These are phyloP conservation scores for Callorhinus ursinus DNA, from an alignment of 2,113 vertebrate species.

Conservation along the genomic window DNA sequence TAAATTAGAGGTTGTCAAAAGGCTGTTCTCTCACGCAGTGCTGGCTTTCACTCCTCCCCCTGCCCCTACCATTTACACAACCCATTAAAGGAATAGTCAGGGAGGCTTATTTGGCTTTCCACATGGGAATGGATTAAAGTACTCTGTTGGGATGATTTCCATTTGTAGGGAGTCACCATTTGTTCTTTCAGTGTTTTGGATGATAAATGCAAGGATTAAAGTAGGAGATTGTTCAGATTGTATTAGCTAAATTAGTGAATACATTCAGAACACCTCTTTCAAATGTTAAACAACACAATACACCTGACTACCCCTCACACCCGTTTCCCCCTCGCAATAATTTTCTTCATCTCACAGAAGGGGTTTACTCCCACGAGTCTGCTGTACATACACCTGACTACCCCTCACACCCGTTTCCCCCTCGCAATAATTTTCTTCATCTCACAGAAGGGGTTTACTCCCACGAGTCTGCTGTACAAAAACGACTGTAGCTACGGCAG, in stretches of 20 bases:
- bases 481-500: background rate
- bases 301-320: background rate
- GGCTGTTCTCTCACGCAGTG: conserved; percentile 11
- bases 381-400: background rate
- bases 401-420: background rate
- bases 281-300: background rate
- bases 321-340: background rate
- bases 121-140: conserved; percentile 50
- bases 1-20: conserved; percentile 56
- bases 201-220: conserved; percentile 18
- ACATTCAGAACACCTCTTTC: background rate
- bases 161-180: conserved; percentile 39
- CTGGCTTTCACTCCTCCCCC: background rate
- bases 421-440: background rate
- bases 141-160: conserved; percentile 7
- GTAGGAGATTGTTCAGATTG: background rate
- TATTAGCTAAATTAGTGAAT: background rate
- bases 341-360: background rate
- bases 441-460: background rate
- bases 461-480: background rate
- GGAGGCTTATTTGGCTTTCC: conserved; percentile 45
- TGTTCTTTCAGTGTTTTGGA: conserved; percentile 13
- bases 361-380: background rate
- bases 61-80: background rate
- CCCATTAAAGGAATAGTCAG: background rate